Evolutionary conservation across 2,113 vertebrate genomes (phyloP), one percentile per base, ranked within the genome.

Genomic region (Gnathonemus longibarbis): DNA sequence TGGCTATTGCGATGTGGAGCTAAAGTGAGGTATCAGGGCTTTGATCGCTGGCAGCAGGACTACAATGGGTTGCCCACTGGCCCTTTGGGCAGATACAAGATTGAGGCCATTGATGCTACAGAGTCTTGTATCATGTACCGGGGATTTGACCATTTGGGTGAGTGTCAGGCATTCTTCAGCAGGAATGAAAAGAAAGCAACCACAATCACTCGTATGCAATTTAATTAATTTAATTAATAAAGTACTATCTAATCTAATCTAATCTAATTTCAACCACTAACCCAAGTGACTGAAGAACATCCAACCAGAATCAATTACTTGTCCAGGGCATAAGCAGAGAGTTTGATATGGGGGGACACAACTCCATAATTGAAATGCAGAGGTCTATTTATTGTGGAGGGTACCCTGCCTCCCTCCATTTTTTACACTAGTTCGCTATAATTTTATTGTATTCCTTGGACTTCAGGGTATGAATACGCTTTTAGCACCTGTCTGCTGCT

Each of bases 1-100:
- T 99, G 98, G 98, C 96, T 99, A 83, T 93, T 99, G 91, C 96
- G 98, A 8, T 99, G 98, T 2, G 98, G 98, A 0, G 98, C 98
- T 9, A 93, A 94, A 90, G 98, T 99, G 13, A 94, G 97, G 10
- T 99, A 96, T 74, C 94, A 94, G 2, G 98, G 98, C 93, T 97
- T 96, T 7, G 96, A 98, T 2, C 96, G 93, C 49, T 99, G 97
- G 97, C 98, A 99, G 74, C 95, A 95, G 1, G 97, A 99, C 95
- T 99, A 99, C 95, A 99, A 97, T 0, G 95, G 90, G 0, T 97
- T 99, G 87, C 98, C 98, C 0, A 95, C 96, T 0, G 97, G 98
- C 6, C 96, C 97, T 1, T 52, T 96, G 90, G 96, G 95, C 84
- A 95, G 94, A 84, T 97, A 97, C 94, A 97, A 95, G 95, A 99